Evolutionary conservation across 2,113 vertebrate species (phyloP).

Genomic region (Stigmatopora argus): DNA sequence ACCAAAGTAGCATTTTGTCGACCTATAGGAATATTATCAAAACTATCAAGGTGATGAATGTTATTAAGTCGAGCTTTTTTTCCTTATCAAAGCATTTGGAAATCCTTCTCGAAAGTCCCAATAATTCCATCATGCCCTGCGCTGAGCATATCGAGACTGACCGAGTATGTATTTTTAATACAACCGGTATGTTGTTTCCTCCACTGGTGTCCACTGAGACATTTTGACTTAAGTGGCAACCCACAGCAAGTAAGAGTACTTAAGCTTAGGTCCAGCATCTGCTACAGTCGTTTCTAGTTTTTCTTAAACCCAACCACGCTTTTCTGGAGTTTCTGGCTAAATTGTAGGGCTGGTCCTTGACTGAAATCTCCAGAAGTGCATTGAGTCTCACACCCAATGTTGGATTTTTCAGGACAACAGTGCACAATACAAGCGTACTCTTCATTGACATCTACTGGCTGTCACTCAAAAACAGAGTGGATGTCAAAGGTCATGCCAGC

Average conservation of each 20-base stretch:
- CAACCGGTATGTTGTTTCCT: constrained; percentile 49
- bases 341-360: constrained; percentile 18
- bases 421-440: not conserved
- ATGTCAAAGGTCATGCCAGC: constrained; percentile 54
- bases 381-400: not conserved
- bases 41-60: constrained; percentile 6
- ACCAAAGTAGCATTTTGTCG: constrained; percentile 13
- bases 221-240: constrained; percentile 31
- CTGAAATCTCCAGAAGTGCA: constrained; percentile 2
- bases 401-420: not conserved
- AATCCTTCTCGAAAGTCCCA: constrained; percentile 27
- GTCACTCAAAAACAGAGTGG: constrained; percentile 9
- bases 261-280: constrained; percentile 12
- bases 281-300: constrained; percentile 5
- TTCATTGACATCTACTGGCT: not conserved
- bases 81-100: constrained; percentile 7
- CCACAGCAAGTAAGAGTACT: constrained; percentile 21
- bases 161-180: no score
- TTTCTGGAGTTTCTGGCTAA: constrained; percentile 17
- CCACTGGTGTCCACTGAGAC: constrained; percentile 33
- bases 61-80: not conserved
- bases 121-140: constrained; percentile 23
- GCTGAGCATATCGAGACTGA: constrained; percentile 20
- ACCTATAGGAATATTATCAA: constrained; percentile 20
- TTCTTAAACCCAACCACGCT: constrained; percentile 21